Percentiles rank a stretch among this genome's conserved stretches.
Conservation (phyloP, 2,888 invertebrate species). For the Zele albiditarsus region DNA sequence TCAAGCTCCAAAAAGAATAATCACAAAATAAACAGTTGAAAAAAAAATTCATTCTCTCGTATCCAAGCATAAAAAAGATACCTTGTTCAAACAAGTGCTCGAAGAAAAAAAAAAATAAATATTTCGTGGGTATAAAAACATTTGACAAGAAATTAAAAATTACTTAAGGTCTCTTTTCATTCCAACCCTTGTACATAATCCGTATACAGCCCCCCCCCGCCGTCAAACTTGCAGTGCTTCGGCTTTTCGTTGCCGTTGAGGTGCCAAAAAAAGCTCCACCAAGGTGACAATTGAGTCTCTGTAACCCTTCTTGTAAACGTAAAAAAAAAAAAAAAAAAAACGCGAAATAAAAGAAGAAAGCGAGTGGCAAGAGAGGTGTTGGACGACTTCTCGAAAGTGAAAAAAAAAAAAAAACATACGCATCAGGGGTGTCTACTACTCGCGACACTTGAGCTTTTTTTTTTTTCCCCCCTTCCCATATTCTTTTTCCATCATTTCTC, state of each 20-base stretch:
- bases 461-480: neutral
- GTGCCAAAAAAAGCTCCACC: conserved; percentile 26
- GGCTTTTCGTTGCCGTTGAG: conserved; percentile 25
- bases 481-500: neutral
- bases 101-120: neutral
- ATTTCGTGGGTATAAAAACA: neutral
- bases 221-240: conserved; percentile 1
- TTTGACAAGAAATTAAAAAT: conserved; percentile 5
- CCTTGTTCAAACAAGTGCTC: too few species aligned
- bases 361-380: conserved; percentile 22
- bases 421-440: conserved; percentile 20
- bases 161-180: neutral
- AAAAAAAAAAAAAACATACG: neutral
- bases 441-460: conserved; percentile 13
- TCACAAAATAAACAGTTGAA: too few species aligned
- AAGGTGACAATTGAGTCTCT: conserved; percentile 32
- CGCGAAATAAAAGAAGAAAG: neutral
- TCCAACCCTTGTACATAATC: neutral
- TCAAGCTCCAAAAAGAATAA: too few species aligned
- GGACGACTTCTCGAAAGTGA: neutral
- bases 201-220: too few species aligned
- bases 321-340: neutral
- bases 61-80: too few species aligned
- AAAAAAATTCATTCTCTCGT: too few species aligned
- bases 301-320: conserved; percentile 11